Base-by-base conservation (phyloP, 2,888 invertebrate genomes). In the Euspilapteryx auroguttella region DNA sequence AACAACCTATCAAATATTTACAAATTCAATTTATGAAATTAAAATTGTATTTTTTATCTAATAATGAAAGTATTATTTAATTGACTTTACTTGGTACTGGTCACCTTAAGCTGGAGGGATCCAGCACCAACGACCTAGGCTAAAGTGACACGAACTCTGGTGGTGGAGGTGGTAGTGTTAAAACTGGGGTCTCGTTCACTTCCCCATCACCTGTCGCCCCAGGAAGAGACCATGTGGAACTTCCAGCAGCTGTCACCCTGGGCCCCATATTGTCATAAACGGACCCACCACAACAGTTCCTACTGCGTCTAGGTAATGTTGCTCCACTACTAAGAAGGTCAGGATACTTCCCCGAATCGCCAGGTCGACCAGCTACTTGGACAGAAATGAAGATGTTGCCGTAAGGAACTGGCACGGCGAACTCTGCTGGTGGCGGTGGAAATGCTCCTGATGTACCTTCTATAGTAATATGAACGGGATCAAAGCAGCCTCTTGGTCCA, bases 201-300 rank as follows among this genome's bases (percentile, higher is more conserved):
- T 66, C 68, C 25, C 59, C 57, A 25, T 73, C 73, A 2, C 57
- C 45, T 37, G 56, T 66, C 2, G 73, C 68, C 20, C 73, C 89
- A 34, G 89, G 89, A 40, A 93, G 68, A 11, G 91, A 91, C 53
- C 92, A 83, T 8, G 89, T 89, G 1, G 92, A 71, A 81, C 91
- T 49, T 80, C 93, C 58, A 1, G 89, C 89, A 9, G 91, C 92
- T n/a, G 93, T 93, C 29, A 93, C 89, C 43, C 93, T 79, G 21
- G 91, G 88, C 1, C 93, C 93, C 87, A 93, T 90, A 61, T 92
- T 92, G 63, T 94, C 93, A 55, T 93, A 93, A 28, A 87, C 88
- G 20, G 86, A 83, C 38, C 66, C 76, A 20, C 75, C 61, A 53
- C 66, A 81, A 37, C 68, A 76, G 23, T 58, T 65, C 33, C 71